Evolutionary conservation across 2,113 vertebrate species (phyloP).

Genomic region (Melospiza melodia): DNA sequence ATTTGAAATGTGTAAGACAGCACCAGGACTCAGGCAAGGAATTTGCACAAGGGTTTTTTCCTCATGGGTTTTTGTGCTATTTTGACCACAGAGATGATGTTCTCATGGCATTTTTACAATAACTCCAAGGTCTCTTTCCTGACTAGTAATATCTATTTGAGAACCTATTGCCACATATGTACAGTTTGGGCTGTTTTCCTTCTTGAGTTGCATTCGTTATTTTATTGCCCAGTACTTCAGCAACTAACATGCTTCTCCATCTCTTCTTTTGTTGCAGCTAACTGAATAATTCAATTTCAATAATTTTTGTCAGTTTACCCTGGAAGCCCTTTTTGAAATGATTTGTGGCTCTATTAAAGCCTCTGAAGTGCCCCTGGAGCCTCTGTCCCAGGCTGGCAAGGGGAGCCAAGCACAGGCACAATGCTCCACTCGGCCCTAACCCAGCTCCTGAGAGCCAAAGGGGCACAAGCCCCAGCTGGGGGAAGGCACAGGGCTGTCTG

Average conservation of each 20-base stretch:
- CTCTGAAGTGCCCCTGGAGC: background rate
- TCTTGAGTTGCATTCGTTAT: background rate
- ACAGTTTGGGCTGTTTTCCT: background rate
- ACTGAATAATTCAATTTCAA: background rate
- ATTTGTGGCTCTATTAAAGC: background rate
- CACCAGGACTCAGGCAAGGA: background rate
- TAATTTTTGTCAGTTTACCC: background rate
- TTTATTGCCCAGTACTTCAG: background rate
- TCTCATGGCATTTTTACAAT: background rate
- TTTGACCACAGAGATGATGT: background rate
- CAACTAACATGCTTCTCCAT: background rate
- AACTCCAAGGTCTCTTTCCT: conserved; percentile 14
- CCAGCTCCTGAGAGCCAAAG: background rate
- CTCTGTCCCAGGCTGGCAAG: background rate
- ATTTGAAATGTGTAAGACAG: background rate
- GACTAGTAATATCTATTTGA: conserved; percentile 9
- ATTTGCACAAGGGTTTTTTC: background rate
- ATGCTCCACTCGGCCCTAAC: background rate
- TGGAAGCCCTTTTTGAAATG: background rate
- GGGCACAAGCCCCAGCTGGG: background rate
- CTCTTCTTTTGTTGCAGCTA: background rate
- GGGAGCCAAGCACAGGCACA: background rate
- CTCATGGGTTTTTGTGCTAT: background rate
- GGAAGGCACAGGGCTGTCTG: background rate
- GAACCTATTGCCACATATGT: background rate